phyloP scores from a whole-genome alignment of 2,113 vertebrate genomes.

The Chionodraco myersi region DNA sequence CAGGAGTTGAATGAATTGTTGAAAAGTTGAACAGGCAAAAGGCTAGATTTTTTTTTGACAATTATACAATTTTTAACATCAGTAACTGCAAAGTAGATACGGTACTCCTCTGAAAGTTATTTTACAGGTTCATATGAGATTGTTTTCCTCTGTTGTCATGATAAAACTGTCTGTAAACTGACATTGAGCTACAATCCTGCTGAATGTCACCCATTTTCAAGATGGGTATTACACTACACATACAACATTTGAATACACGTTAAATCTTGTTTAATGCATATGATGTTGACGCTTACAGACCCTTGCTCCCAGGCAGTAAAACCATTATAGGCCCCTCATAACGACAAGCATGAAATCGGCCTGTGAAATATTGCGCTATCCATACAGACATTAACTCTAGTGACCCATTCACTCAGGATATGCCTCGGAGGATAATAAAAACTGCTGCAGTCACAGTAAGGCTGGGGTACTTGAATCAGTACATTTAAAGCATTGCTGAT shows the following conservation, averaged over 20 bases:
- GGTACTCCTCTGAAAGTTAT: background rate
- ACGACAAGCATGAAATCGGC: conserved; percentile 41
- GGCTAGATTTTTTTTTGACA: background rate
- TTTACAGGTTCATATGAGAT: background rate
- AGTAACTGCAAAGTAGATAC: background rate
- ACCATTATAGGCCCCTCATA: conserved; percentile 17
- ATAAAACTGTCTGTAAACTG: background rate
- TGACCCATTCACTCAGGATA: conserved; percentile 16
- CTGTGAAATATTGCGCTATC: conserved; percentile 19
- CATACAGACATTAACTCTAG: conserved; percentile 25
- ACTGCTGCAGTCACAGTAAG: background rate
- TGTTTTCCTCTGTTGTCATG: background rate
- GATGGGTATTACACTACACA: background rate
- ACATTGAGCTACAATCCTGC: background rate
- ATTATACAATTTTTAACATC: background rate
- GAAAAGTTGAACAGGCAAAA: background rate
- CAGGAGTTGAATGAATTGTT: background rate
- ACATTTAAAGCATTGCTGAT: background rate
- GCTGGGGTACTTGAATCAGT: conserved; percentile 1
- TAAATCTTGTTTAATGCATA: conserved; percentile 32
- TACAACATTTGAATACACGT: conserved; percentile 15
- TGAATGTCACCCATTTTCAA: background rate
- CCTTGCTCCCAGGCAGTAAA: conserved; percentile 27
- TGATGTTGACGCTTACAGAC: conserved; percentile 26
- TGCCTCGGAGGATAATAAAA: conserved; percentile 21